Evolutionary conservation across 2,888 invertebrate genomes (phyloP), one percentile per base, ranked within the genome.

Genomic region (Drosophila macrothrix): DNA sequence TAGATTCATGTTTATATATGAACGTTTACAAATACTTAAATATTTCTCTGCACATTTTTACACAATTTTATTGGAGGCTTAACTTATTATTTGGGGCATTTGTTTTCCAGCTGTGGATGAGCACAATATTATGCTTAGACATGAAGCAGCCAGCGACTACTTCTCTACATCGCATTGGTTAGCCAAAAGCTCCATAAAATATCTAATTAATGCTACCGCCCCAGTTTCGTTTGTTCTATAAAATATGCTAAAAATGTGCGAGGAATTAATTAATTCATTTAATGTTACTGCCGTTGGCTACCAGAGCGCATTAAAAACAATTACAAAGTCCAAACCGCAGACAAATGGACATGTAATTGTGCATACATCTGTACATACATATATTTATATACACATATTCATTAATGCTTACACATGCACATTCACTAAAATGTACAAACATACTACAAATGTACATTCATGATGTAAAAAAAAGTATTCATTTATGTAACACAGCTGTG

Each of bases 221-320:
- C 62, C 35, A 22, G 22, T 58, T 67, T 61, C 50, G 58, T 62
- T 35, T 19, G 22, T 33, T 19, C 46, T 25, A 16, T 16, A 46
- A 43, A 43, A 58, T 58, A 43, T 43, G 63, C 68, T 69, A 63
- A 77, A 82, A 82, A 79, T 84, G 80, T 77, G 70, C 62, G 69
- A 65, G 71, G 56, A 88, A 80, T 84, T 61, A 84, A 84, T 84
- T 85, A 84, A 88, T 88, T 88, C 71, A 74, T 82, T 84, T 77
- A 82, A 84, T 84, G 83, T 70, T 61, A 53, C 60, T 46, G 61
- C 73, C 69, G 49, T 52, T 39, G 35, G 60, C 53, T 60, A 67
- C 73, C 65, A 61, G 58, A 35, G 68, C 71, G 70, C 70, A 70
- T 83, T 78, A 71, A 78, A 85, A 75, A 73, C 83, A 76, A 80